Conservation (phyloP, 2,113 vertebrate species). For the Hippocampus guttulatus region DNA sequence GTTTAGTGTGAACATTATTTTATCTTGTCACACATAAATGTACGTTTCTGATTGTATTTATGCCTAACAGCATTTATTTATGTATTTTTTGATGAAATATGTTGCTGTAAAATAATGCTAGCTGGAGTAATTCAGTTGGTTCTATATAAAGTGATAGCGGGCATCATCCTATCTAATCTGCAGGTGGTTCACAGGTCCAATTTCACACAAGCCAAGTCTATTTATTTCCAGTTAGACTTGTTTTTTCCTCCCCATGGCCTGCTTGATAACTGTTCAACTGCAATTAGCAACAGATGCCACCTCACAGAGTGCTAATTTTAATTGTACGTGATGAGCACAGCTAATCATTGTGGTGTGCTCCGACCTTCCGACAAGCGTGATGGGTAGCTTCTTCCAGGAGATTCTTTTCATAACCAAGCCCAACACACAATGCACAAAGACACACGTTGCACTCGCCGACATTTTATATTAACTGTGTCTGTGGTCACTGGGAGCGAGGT, state of each 20-base stretch:
- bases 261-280: slow-evolving; percentile 67
- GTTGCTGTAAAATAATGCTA: neutral
- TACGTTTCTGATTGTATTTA: neutral
- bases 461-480: slow-evolving; percentile 49
- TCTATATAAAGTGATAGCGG: slow-evolving; percentile 22
- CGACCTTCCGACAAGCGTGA: slow-evolving; percentile 67
- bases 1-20: neutral
- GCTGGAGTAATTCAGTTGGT: slow-evolving; percentile 1
- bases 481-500: slow-evolving; percentile 28
- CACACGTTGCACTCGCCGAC: slow-evolving; percentile 35
- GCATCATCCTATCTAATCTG: slow-evolving; percentile 29
- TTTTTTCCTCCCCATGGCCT: slow-evolving; percentile 37
- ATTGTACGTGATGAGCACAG: slow-evolving; percentile 72
- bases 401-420: neutral
- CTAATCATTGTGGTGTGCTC: slow-evolving; percentile 61
- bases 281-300: slow-evolving; percentile 72
- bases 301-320: slow-evolving; percentile 62
- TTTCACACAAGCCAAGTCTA: slow-evolving; percentile 73
- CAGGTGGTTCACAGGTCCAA: slow-evolving; percentile 68
- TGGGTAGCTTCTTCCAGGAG: slow-evolving; percentile 37
- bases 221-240: slow-evolving; percentile 58
- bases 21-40: neutral
- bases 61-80: neutral
- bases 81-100: neutral
- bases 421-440: slow-evolving; percentile 23